Percentiles rank a stretch among this genome's conserved stretches.
Conservation (phyloP, 1,140 invertebrate species). For the Sitodiplosis mosellana region DNA sequence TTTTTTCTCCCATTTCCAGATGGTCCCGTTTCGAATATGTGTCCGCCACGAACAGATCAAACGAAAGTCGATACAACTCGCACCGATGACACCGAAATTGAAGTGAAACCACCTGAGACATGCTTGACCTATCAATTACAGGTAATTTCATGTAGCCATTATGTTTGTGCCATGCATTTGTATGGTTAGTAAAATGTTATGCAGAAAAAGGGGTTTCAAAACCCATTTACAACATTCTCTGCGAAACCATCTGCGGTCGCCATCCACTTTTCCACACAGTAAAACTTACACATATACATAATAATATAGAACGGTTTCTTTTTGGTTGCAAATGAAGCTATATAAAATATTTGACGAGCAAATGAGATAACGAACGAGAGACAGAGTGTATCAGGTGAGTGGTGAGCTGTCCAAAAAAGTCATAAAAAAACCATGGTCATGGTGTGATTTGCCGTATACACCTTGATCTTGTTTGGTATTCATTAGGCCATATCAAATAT, state of each 20-base stretch:
- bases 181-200: not conserved
- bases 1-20: not conserved
- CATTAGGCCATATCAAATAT: too few species aligned
- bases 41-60: constrained; percentile 17
- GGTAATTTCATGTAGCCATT: constrained; percentile 22
- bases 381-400: too few species aligned
- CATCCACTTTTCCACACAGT: not conserved
- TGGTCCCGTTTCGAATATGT: constrained; percentile 10
- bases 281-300: too few species aligned
- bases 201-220: not conserved
- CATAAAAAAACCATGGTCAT: too few species aligned
- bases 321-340: too few species aligned
- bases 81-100: constrained; percentile 18
- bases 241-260: not conserved
- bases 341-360: too few species aligned
- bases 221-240: not conserved
- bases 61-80: constrained; percentile 16
- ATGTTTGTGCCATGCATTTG: not conserved
- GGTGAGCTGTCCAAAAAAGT: too few species aligned
- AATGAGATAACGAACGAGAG: too few species aligned
- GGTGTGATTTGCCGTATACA: too few species aligned
- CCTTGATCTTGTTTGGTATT: too few species aligned
- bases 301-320: too few species aligned
- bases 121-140: constrained; percentile 33
- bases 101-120: constrained; percentile 18